Evolutionary conservation across 2,797 vertebrate genomes (phyloP), one percentile per base, ranked within the genome.

Genomic region (Champsocephalus gunnari): DNA sequence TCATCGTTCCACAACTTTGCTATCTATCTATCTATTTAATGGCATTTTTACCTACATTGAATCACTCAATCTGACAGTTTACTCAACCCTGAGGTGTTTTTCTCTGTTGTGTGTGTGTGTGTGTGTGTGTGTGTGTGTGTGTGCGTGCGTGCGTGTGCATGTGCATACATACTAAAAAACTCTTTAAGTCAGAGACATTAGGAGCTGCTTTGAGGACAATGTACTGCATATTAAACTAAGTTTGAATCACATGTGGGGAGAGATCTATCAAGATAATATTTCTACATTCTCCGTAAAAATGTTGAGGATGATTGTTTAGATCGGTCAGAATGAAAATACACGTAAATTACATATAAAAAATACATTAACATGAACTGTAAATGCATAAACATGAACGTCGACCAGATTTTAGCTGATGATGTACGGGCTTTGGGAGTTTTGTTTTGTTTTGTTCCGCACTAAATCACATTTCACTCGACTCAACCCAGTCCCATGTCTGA

Each of bases 261-360:
- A 65, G 19, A 73, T 69, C 72, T 54, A 79, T 70, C 66, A 56
- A 14, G 21, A 43, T 77, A 73, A 16, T 51, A 60, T 71, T 69
- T 60, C 21, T 49, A 11, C 24, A 56, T 60, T 34, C 72, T 67
- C 44, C 2, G 0, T 2, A 49, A 61, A 74, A 54, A 73, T 58
- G 28, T 61, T 11, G 24, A 56, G 38, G 28, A 58, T 12, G 44
- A 54, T 2, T 48, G 41, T 72, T 34, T 19, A 14, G 28, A 44
- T 50, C 12, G 24, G 2, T 16, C 56, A 66, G 17, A 62, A 51
- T 51, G 19, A 50, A 75, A 38, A 54, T 41, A 24, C 45, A 9
- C n/a, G 6, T 34, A 34, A 1, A 6, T 34, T 34, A 63, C n/a
- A 6, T 19, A 60, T 32, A 68, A 19, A 6, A 58, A 19, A 12